Conservation (phyloP, 2,888 invertebrate species). For the Lochmaea crataegi region DNA sequence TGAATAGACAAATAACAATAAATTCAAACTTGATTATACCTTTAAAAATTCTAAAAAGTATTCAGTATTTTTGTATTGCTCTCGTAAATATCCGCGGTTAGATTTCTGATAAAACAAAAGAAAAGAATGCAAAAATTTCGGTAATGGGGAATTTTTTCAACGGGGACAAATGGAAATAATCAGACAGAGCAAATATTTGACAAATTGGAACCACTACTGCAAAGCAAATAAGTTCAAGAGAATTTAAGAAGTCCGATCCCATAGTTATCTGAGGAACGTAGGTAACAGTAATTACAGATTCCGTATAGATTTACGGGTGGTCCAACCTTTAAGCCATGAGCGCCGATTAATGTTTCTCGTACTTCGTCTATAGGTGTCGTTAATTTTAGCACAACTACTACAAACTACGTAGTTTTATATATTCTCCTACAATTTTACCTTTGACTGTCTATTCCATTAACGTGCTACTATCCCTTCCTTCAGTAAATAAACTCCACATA, state of each 20-base stretch:
- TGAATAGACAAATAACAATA: too few species aligned
- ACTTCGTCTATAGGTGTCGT: neutral
- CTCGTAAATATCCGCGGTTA: neutral
- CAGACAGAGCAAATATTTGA: conserved; percentile 43
- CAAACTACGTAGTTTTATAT: too few species aligned
- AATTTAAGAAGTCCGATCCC: conserved; percentile 43
- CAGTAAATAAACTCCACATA: too few species aligned
- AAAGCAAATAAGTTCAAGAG: conserved; percentile 46
- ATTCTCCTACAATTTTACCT: too few species aligned
- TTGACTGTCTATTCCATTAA: too few species aligned
- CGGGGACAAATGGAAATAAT: conserved; percentile 34
- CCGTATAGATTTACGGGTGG: conserved; percentile 55
- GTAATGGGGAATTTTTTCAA: conserved; percentile 31
- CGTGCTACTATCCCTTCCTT: too few species aligned
- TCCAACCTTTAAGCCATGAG: conserved; percentile 32
- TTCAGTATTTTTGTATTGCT: too few species aligned
- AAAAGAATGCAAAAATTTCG: conserved; percentile 1
- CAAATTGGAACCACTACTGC: conserved; percentile 47
- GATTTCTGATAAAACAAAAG: neutral
- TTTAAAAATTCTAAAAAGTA: too few species aligned
- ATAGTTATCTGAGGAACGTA: conserved; percentile 51
- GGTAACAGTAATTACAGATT: conserved; percentile 54
- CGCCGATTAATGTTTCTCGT: neutral
- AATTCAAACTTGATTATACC: too few species aligned
- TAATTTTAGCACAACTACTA: too few species aligned